Evolutionary conservation across 2,888 invertebrate species (phyloP), one percentile per base, ranked within the genome.

Genomic region (Chydorus sphaericus): DNA sequence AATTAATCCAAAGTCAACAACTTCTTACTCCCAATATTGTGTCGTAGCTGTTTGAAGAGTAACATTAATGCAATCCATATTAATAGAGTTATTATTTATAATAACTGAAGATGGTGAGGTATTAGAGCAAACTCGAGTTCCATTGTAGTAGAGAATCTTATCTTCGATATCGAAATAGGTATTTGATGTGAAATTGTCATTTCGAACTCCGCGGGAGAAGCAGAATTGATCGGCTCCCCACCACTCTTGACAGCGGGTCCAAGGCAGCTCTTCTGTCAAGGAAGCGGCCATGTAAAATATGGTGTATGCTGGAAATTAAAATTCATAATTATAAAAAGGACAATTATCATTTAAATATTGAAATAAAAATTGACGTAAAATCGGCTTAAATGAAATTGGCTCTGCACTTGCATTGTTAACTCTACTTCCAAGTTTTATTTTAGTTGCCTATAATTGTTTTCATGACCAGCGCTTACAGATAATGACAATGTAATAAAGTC

Each of bases 401-500:
- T n/a, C n/a, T n/a, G n/a, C n/a, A n/a, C n/a, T n/a, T n/a, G n/a
- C n/a, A n/a, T n/a, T n/a, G n/a, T n/a, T n/a, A n/a, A n/a, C n/a
- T n/a, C n/a, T n/a, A n/a, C n/a, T n/a, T n/a, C n/a, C n/a, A n/a
- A n/a, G n/a, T n/a, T n/a, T n/a, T n/a, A n/a, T n/a, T n/a, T n/a
- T n/a, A n/a, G n/a, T n/a, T n/a, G n/a, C n/a, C n/a, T n/a, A n/a
- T n/a, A n/a, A n/a, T n/a, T n/a, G n/a, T n/a, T n/a, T n/a, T n/a
- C n/a, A n/a, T n/a, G n/a, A n/a, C n/a, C n/a, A n/a, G n/a, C n/a
- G n/a, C n/a, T n/a, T n/a, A n/a, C n/a, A 77, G 48, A 85, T 82
- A 59, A 86, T 82, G 36, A 85, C 78, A 80, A 85, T 86, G 70
- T 85, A 86, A 67, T 85, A 86, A 61, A 85, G 76, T 18, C 80